Base-by-base conservation (phyloP, 1,140 invertebrate genomes). In the Brachionus asplanchnoidis region DNA sequence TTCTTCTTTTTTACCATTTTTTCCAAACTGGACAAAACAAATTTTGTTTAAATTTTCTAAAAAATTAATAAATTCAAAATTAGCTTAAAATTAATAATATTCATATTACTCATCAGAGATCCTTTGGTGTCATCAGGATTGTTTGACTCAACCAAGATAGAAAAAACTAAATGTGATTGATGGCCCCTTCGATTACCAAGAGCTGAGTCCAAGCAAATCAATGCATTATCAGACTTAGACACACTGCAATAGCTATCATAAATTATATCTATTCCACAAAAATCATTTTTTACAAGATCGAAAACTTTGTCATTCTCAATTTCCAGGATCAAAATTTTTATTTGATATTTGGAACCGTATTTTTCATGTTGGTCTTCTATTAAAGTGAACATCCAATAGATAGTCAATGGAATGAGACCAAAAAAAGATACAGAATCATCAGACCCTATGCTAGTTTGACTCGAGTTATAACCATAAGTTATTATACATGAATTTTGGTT, bases 321-420 rank as follows among this genome's bases (percentile, higher is more conserved):
- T 28, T 60, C 79, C 6, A 65, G 9, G 2, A 82, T 82, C 1
- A 36, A 60, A 3, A 82, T 12, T 26, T 20, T 60, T 11, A 82
- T 40, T 26, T 53, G 7, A 26, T 36, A 65, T 46, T 65, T 60
- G 11, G 14, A 20, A 7, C 40, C 53, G 44, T 82, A 23, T 46
- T 68, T 60, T 44, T n/a, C 26, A n/a, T 4, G 8, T 1, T 65
- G 32, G 7, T 82, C 26, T 60, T 82, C 40, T 3, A 68, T 26
- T 68, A 82, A 40, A 8, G n/a, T 82, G 53, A 82, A 82, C 11
- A 82, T 9, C 79, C 79, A 82, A 32, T n/a, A 82, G 14, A 40
- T 36, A 14, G 65, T 23, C 32, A 68, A 42, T 1, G 79, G 79
- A 82, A 82, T 46, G 2, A 82, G n/a, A 12, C 79, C 79, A 8